These are phyloP conservation scores for Microtus obscurus DNA, from an alignment of 2,797 vertebrate genomes.

Conservation along the genomic window DNA sequence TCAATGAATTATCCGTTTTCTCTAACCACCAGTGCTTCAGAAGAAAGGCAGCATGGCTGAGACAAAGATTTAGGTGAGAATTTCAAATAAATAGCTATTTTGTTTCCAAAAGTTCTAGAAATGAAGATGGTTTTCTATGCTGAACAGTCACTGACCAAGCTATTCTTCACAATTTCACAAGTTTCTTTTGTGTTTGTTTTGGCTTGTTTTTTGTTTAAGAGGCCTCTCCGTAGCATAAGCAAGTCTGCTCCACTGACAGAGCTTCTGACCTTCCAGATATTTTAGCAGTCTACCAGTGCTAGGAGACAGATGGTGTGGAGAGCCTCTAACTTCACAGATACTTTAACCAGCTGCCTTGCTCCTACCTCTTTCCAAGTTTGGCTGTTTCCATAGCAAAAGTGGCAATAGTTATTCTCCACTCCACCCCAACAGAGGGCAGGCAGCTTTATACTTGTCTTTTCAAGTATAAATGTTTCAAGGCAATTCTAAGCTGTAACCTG, in stretches of 20 bases:
- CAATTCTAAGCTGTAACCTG: not conserved
- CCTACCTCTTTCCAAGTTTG: not conserved
- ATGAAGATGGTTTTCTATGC: not conserved
- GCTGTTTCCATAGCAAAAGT: not conserved
- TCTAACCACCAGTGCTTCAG: not conserved
- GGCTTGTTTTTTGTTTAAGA: not conserved
- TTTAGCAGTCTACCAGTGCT: not conserved
- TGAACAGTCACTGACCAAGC: not conserved
- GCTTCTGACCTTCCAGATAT: not conserved
- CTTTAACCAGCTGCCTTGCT: not conserved
- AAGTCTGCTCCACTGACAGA: too few species aligned
- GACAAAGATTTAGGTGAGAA: not conserved
- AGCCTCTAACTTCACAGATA: not conserved
- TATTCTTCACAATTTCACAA: not conserved
- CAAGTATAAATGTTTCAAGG: not conserved
- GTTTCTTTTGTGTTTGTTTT: not conserved
- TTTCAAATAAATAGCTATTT: not conserved
- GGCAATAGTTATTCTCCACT: not conserved
- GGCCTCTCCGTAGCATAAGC: not conserved
- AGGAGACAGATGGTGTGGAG: not conserved
- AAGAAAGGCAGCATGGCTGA: not conserved
- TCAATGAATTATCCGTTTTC: not conserved
- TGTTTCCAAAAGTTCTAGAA: slow-evolving; percentile 19
- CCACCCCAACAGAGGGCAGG: not conserved
- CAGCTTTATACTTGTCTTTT: not conserved